phyloP scores from a whole-genome alignment of 2,888 invertebrate genomes.

The Hypomecis atomaria region DNA sequence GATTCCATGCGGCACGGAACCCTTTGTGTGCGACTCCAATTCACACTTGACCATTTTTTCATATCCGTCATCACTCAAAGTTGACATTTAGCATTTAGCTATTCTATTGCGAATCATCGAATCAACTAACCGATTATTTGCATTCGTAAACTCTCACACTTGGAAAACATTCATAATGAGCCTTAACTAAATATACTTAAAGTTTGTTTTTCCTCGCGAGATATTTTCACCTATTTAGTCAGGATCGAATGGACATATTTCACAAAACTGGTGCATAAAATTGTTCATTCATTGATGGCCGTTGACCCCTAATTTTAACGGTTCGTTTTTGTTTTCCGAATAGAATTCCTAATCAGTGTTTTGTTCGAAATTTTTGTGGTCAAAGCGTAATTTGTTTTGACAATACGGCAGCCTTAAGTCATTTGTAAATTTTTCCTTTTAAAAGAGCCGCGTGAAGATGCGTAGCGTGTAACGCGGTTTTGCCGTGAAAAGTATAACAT shows the following conservation, averaged over 20 bases:
- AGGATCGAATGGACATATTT: constrained; percentile 55
- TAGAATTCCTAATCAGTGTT: constrained; percentile 64
- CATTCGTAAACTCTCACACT: constrained; percentile 35
- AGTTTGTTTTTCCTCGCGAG: constrained; percentile 6
- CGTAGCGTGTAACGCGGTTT: constrained; percentile 45
- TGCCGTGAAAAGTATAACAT: constrained; percentile 42
- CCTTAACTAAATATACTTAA: background rate
- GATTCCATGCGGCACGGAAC: no score
- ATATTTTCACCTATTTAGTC: constrained; percentile 20
- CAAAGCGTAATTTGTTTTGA: constrained; percentile 46
- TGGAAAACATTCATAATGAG: constrained; percentile 3
- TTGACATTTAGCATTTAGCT: constrained; percentile 14
- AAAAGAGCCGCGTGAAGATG: constrained; percentile 39
- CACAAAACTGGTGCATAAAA: constrained; percentile 77
- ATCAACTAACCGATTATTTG: constrained; percentile 49
- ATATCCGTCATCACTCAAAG: constrained; percentile 17
- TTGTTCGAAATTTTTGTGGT: constrained; percentile 47
- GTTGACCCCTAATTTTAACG: constrained; percentile 69
- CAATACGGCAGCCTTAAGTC: constrained; percentile 38
- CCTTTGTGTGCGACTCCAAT: no score
- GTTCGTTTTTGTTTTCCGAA: constrained; percentile 59
- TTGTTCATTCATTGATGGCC: constrained; percentile 59
- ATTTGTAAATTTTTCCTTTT: constrained; percentile 33
- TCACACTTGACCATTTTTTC: no score
- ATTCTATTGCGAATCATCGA: constrained; percentile 16